Evolutionary conservation across 2,113 vertebrate genomes (phyloP).

Genomic region (Panurus biarmicus): DNA sequence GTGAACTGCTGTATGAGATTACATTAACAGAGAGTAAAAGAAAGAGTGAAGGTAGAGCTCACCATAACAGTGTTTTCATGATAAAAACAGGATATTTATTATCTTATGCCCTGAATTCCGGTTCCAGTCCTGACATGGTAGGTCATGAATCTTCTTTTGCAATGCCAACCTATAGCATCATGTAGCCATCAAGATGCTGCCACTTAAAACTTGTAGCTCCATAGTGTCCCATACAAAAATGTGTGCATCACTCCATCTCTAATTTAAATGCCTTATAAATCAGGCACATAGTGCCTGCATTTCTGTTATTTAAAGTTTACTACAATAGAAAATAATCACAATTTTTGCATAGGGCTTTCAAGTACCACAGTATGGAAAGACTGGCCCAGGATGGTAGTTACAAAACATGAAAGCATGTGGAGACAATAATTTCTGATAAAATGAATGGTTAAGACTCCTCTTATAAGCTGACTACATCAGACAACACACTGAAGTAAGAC

Average conservation of each 20-base stretch:
- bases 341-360: not conserved
- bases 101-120: not conserved
- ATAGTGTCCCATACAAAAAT: not conserved
- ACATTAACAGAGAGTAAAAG: not conserved
- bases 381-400: not conserved
- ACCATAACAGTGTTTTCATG: not conserved
- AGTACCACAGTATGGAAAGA: not conserved
- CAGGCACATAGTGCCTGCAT: not conserved
- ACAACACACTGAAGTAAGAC: not conserved
- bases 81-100: not conserved
- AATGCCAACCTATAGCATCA: not conserved
- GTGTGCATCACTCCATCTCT: not conserved
- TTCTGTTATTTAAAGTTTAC: not conserved
- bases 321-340: not conserved
- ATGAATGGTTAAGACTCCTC: not conserved
- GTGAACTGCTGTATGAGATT: not conserved
- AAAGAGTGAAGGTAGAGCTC: not conserved
- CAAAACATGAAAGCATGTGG: not conserved
- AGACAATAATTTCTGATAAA: not conserved
- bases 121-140: not conserved
- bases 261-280: not conserved
- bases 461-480: not conserved
- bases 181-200: not conserved
- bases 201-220: not conserved
- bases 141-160: not conserved